Evolutionary conservation across 2,113 vertebrate species (phyloP).

Genomic region (Paramisgurnus dabryanus): DNA sequence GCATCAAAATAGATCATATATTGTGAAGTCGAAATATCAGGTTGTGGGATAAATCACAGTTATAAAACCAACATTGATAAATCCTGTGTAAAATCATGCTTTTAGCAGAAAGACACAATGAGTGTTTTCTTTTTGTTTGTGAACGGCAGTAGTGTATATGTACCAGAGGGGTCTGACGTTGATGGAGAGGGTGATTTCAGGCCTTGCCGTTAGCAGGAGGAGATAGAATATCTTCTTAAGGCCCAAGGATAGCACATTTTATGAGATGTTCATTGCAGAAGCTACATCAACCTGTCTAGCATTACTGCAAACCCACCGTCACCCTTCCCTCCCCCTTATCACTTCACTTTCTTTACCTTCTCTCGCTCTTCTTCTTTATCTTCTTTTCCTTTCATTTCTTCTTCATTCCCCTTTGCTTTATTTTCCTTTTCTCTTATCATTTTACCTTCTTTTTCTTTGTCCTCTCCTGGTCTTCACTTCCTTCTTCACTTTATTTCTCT

Average conservation of each 20-base stretch:
- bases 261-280: conserved; percentile 80
- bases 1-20: not conserved
- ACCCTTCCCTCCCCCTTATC: conserved; percentile 58
- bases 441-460: too few species aligned
- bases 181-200: conserved; percentile 80
- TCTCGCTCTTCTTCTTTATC: conserved; percentile 52
- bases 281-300: conserved; percentile 80
- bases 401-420: too few species aligned
- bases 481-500: too few species aligned
- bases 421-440: too few species aligned
- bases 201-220: conserved; percentile 70
- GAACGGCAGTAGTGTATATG: conserved; percentile 57
- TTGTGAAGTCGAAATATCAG: not conserved
- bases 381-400: too few species aligned
- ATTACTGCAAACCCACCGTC: conserved; percentile 59
- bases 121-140: conserved; percentile 65
- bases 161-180: conserved; percentile 72
- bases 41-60: not conserved
- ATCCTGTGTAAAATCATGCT: conserved; percentile 3
- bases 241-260: conserved; percentile 78
- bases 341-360: conserved; percentile 58
- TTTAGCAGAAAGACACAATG: not conserved
- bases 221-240: conserved; percentile 79
- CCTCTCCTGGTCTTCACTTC: too few species aligned
- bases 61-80: not conserved